Percentiles rank a stretch among this genome's conserved stretches.
phyloP scores from a whole-genome alignment of 1,140 invertebrate genomes.

The Polypedilum pembai region DNA sequence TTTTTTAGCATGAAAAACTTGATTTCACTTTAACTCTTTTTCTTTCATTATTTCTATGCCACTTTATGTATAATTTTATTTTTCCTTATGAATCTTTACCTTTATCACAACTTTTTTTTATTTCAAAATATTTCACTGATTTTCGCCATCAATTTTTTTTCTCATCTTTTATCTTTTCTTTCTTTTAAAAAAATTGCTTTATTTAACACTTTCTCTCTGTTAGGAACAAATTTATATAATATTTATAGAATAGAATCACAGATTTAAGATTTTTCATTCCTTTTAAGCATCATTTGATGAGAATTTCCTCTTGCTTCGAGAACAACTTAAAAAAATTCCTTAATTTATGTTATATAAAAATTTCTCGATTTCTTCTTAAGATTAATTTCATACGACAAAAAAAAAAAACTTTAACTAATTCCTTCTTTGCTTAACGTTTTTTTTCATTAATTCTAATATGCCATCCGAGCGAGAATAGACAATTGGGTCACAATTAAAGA shows the following conservation, averaged over 20 bases:
- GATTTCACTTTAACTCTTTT: background rate
- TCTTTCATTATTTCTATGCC: background rate
- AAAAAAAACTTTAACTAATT: background rate
- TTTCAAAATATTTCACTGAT: background rate
- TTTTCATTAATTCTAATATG: background rate
- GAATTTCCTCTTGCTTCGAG: background rate
- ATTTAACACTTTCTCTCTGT: background rate
- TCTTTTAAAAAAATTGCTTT: background rate
- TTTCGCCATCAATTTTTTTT: background rate
- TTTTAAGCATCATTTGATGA: background rate
- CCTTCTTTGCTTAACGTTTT: background rate
- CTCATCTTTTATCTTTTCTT: too few relatives aligned
- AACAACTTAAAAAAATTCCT: background rate
- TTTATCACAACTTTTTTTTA: background rate
- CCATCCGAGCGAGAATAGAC: background rate
- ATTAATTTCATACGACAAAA: background rate
- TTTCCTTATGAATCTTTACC: background rate
- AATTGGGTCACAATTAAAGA: slow-evolving; percentile 6
- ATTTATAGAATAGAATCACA: background rate
- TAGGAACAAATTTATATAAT: background rate
- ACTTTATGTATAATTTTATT: background rate
- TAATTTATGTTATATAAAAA: background rate
- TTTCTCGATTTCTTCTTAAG: background rate
- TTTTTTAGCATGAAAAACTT: background rate
- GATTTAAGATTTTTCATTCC: background rate